These are phyloP conservation scores for Pyrochroa serraticornis DNA, from an alignment of 2,888 invertebrate species.

Conservation along the genomic window DNA sequence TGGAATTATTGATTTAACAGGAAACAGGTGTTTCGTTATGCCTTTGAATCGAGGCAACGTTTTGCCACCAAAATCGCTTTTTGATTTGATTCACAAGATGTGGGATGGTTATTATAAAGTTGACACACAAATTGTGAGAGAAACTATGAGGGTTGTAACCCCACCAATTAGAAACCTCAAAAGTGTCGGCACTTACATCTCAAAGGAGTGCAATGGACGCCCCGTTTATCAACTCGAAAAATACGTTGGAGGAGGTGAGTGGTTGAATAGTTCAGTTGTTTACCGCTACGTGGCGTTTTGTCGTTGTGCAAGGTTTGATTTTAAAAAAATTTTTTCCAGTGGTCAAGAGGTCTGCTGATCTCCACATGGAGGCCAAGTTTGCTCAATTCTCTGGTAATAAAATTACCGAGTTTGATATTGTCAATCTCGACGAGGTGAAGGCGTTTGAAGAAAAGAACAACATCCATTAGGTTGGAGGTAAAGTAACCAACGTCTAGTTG, in stretches of 20 bases:
- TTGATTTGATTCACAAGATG: conserved; percentile 82
- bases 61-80: conserved; percentile 78
- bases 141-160: conserved; percentile 75
- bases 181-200: conserved; percentile 72
- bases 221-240: conserved; percentile 78
- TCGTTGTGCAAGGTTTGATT: too few relatives aligned
- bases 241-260: conserved; percentile 69
- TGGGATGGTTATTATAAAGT: conserved; percentile 80
- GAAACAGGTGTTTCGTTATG: conserved; percentile 85
- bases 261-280: too few relatives aligned
- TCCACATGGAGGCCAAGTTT: conserved; percentile 65
- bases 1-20: conserved; percentile 59
- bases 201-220: conserved; percentile 70
- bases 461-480: conserved; percentile 4
- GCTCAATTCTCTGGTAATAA: conserved; percentile 79
- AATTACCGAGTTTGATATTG: conserved; percentile 75
- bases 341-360: conserved; percentile 54
- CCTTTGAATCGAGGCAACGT: conserved; percentile 80
- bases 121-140: conserved; percentile 77
- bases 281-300: too few relatives aligned
- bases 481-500: conserved; percentile 14
- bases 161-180: conserved; percentile 72
- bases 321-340: conserved; percentile 46
- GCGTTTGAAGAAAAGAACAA: conserved; percentile 57
- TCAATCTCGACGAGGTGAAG: conserved; percentile 70